Evolutionary conservation across 2,113 vertebrate species (phyloP), one percentile per base, ranked within the genome.

Genomic region (Recurvirostra avosetta): DNA sequence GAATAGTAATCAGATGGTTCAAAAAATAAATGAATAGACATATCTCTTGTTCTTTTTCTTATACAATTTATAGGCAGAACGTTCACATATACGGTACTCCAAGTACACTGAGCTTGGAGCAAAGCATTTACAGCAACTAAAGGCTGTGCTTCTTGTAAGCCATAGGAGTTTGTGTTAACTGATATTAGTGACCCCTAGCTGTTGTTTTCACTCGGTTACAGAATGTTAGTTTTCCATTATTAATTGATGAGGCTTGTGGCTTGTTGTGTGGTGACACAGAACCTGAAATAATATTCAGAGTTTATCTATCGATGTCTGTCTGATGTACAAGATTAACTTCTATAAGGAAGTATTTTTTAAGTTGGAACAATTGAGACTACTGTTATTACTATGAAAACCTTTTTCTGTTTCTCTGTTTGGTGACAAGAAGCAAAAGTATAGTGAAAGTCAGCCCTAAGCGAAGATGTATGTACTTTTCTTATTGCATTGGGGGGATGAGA

Each of bases 211-310:
- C 55, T 89, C 45, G 45, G 27, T 52, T 86, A 50, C 55, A 90
- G 75, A 88, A 63, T 62, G 41, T 93, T 96, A 63, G 22, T 55
- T 93, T 95, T 70, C 27, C n/a, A 18, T 88, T 90, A 94, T 84
- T 94, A 92, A 84, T 90, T 88, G 38, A 81, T 93, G 90, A 74
- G 65, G 25, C 41, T 53, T 74, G 34, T 79, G 80, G 52, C 27
- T 81, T 90, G 5, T 91, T 95, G 49, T 11, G 66, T 62, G 32
- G 23, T 90, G 83, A n/a, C 15, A 30, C 11, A 58, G 30, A 88
- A 71, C 8, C 27, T 77, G 62, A 90, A 90, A 79, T 88, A 78
- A 56, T 92, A 92, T 73, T 91, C 86, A 61, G 49, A 82, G 27
- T 55, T 12, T 73, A 3, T 73, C 15, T 73, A 3, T 73, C 20